Base-by-base conservation (phyloP, 1,140 invertebrate genomes). In the Ladona fulva region DNA sequence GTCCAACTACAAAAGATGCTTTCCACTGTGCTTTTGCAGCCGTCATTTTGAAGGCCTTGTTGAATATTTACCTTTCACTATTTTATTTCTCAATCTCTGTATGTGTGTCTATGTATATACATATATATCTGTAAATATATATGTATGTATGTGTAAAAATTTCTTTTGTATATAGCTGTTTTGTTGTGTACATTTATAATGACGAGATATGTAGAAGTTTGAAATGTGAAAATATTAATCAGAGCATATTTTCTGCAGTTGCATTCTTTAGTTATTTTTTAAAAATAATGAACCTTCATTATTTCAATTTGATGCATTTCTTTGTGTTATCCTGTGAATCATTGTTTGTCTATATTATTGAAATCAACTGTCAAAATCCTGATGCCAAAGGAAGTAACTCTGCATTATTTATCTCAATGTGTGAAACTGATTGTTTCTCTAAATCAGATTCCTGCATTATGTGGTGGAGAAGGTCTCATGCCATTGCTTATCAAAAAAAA, bases 121-220 rank as follows among this genome's bases (percentile, higher is more conserved):
- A 66, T 12, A 22, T 22, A 66, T 66, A 22, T 66, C 14, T 66
- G 52, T 66, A 66, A 66, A 66, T 16, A 66, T 16, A 66, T 37
- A 66, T 66, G 52, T 22, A 66, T 66, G n/a, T 66, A 22, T 66
- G n/a, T 66, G 52, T 66, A 66, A 66, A 6, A 3, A 6, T 16
- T 66, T 66, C 16, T 19, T 66, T 3, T 66, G 52, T 66, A 66
- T 66, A 66, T 66, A 66, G 52, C 52, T 66, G 52, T 66, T 66
- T 66, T 22, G 44, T 66, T 66, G 52, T 66, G 52, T 66, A 66
- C 52, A 66, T 66, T 66, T 66, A 66, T 66, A 66, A 66, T 19
- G 52, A 22, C 1, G 12, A 66, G n/a, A 16, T 66, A 66, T 66
- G 52, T 66, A 66, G 12, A 66, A 66, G 52, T 19, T 66, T 66